phyloP scores from a whole-genome alignment of 2,888 invertebrate species.

The Lottia scabra region DNA sequence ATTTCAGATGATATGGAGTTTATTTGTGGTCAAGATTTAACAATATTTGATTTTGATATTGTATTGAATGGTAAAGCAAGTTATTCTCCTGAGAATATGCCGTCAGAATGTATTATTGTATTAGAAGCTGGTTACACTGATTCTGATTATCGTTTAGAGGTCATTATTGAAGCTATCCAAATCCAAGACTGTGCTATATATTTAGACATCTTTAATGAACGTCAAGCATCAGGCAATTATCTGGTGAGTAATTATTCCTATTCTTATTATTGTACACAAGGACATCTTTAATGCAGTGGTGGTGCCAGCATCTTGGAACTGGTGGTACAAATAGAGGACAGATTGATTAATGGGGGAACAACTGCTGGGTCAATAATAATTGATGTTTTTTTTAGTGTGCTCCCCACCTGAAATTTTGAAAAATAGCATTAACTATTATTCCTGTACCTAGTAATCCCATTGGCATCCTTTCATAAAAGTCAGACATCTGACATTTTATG shows the following conservation, averaged over 20 bases:
- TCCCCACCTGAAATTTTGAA: too few species aligned
- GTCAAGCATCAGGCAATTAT: constrained; percentile 33
- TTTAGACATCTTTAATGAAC: constrained; percentile 48
- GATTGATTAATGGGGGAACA: too few species aligned
- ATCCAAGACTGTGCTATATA: constrained; percentile 48
- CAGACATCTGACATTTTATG: too few species aligned
- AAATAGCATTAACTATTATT: too few species aligned
- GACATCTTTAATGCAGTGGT: too few species aligned
- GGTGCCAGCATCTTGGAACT: too few species aligned
- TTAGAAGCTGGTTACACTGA: constrained; percentile 45
- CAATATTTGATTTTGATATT: constrained; percentile 45
- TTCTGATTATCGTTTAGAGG: constrained; percentile 49
- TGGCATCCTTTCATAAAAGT: too few species aligned
- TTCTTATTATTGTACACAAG: too few species aligned
- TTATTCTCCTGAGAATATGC: constrained; percentile 41
- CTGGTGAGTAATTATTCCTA: constrained; percentile 39
- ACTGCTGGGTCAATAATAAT: too few species aligned
- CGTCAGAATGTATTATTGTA: constrained; percentile 39
- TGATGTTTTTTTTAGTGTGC: too few species aligned
- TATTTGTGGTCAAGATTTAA: constrained; percentile 41
- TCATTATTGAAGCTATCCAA: constrained; percentile 41
- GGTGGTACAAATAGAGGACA: too few species aligned
- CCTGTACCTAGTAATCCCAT: too few species aligned
- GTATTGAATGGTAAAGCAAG: constrained; percentile 41
- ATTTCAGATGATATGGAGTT: constrained; percentile 40